Evolutionary conservation across 2,113 vertebrate genomes (phyloP), one percentile per base, ranked within the genome.

Genomic region (Suricata suricatta): DNA sequence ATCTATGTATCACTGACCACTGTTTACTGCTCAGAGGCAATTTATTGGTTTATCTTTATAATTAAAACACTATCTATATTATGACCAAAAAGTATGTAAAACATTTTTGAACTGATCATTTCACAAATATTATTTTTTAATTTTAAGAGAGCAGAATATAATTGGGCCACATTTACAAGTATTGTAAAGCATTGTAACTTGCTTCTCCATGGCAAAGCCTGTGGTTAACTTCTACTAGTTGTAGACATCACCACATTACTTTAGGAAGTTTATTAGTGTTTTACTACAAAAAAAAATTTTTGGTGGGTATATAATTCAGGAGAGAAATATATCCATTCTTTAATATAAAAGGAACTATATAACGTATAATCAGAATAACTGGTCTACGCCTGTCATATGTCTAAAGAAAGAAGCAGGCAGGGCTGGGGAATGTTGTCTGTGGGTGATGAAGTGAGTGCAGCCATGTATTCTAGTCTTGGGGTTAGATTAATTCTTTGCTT

Each of bases 191-290:
- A 60, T 66, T 96, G 5, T 33, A 91, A 69, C 31, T 93, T 93
- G 25, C 54, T 85, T n/a, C 12, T 95, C 25, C 5, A 38, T 60
- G 33, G 10, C 71, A 74, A 88, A 92, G 23, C 10, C 27, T 64
- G 17, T 63, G n/a, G 25, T 68, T 90, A 68, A 87, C 57, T 90
- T 96, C 72, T 93, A 88, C 72, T 93, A 88, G 66, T 77, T 96
- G 89, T 74, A 14, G 47, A 31, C 17, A 77, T 29, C 23, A 64
- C 69, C 33, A 44, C 11, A 44, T 72, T 69, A 68, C 25, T 80
- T 90, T 87, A 35, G 69, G 60, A 95, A 77, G 4, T 83, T 69
- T 93, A 66, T 95, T 54, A 44, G 33, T 90, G 5, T 88, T 94
- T 57, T 72, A 68, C 83, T 81, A 35, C 52, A 89, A 60, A 33